Evolutionary conservation across 2,888 invertebrate species (phyloP).

Genomic region (Nysson spinosus): DNA sequence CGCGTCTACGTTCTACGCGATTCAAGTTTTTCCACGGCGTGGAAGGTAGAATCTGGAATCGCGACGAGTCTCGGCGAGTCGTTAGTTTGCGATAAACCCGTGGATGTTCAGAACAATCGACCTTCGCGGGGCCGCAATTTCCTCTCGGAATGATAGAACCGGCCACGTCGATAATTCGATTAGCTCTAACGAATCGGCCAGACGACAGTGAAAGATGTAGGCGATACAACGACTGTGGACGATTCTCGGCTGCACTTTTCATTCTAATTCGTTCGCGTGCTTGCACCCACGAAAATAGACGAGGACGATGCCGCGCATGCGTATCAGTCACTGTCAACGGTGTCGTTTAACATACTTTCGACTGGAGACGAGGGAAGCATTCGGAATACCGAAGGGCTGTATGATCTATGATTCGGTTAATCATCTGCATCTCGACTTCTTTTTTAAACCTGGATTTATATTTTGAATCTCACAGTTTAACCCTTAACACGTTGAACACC

Average conservation of each 20-base stretch:
- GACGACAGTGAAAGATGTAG: constrained; percentile 7
- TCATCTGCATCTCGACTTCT: no score
- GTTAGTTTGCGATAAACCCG: no score
- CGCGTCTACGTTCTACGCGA: no score
- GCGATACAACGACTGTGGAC: neutral
- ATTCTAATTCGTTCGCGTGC: neutral
- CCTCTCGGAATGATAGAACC: constrained; percentile 18
- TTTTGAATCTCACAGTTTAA: no score
- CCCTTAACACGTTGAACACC: no score
- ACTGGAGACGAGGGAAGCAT: neutral
- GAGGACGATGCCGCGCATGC: neutral
- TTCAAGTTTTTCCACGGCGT: no score
- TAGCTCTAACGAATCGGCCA: constrained; percentile 29
- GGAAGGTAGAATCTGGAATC: no score
- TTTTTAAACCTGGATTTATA: no score
- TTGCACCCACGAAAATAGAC: neutral
- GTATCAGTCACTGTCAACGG: constrained; percentile 4
- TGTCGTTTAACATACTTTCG: neutral
- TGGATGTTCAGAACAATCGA: constrained; percentile 12
- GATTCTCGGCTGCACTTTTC: neutral
- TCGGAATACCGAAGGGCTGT: no score
- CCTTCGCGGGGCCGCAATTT: constrained; percentile 25
- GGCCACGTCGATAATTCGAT: constrained; percentile 28
- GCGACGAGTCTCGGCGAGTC: no score
- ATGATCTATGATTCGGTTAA: no score